Percentiles rank a stretch among this genome's conserved stretches.
These are phyloP conservation scores for Procambarus clarkii DNA, from an alignment of 1,140 invertebrate genomes.

Conservation along the genomic window DNA sequence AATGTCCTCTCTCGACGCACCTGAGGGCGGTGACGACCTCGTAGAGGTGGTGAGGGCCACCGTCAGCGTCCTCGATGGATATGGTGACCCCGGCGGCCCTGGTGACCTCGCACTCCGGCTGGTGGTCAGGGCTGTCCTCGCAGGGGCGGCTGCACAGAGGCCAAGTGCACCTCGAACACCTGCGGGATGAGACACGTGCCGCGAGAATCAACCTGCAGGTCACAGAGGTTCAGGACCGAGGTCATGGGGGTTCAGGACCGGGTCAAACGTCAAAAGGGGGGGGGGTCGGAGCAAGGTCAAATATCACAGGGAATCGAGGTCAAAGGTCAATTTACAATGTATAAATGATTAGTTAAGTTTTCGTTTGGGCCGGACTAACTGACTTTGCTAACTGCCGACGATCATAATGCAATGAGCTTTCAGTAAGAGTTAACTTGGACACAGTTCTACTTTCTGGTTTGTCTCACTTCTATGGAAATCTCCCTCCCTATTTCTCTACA, in stretches of 20 bases:
- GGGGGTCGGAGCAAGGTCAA: neutral
- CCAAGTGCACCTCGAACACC: slow-evolving; percentile 87
- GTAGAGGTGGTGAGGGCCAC: slow-evolving; percentile 37
- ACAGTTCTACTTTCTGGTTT: too few species aligned
- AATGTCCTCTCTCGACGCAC: slow-evolving; percentile 15
- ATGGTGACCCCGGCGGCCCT: slow-evolving; percentile 55
- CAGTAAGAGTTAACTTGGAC: too few species aligned
- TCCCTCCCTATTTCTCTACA: too few species aligned
- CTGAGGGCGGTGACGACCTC: slow-evolving; percentile 61
- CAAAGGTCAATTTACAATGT: too few species aligned
- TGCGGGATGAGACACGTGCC: neutral
- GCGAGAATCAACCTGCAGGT: neutral
- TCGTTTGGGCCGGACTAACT: too few species aligned
- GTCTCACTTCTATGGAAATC: too few species aligned
- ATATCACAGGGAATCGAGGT: too few species aligned
- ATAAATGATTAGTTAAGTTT: too few species aligned
- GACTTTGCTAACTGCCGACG: too few species aligned
- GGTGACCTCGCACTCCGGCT: slow-evolving; percentile 65
- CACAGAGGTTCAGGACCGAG: neutral
- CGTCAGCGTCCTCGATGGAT: neutral
- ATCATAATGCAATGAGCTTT: too few species aligned
- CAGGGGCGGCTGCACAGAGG: slow-evolving; percentile 80
- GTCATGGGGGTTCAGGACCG: neutral
- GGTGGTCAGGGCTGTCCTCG: slow-evolving; percentile 49
- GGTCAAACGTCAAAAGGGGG: neutral